Percentiles rank a stretch among this genome's conserved stretches.
Conservation (phyloP, 2,113 vertebrate species). For the Manacus vitellinus region DNA sequence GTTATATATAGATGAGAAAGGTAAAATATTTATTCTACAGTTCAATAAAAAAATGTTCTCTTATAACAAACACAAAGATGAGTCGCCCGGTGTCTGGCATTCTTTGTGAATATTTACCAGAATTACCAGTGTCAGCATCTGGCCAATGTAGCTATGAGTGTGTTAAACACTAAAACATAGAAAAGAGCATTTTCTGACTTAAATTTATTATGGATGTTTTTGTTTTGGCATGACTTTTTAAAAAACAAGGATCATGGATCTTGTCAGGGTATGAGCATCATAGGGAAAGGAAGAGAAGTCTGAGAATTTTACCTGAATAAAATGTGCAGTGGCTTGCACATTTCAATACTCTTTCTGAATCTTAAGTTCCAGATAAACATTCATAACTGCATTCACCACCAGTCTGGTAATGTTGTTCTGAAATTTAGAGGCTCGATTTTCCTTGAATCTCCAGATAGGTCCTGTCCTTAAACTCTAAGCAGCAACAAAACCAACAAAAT, state of each 20-base stretch:
- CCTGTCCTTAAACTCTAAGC: neutral
- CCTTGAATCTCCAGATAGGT: neutral
- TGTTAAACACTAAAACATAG: neutral
- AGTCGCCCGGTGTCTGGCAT: fast-evolving
- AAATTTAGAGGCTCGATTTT: neutral
- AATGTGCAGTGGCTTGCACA: neutral
- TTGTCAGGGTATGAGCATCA: neutral
- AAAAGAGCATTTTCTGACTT: neutral
- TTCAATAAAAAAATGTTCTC: neutral
- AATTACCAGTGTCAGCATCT: neutral
- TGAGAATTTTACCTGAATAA: neutral
- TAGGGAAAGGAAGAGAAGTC: neutral
- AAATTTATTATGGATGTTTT: neutral
- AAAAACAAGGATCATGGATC: neutral
- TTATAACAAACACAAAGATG: neutral
- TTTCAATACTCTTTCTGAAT: neutral
- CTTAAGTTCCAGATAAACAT: neutral
- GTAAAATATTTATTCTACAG: neutral
- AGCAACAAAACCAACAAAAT: neutral
- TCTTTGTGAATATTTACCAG: neutral
- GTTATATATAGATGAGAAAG: neutral
- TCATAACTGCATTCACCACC: neutral
- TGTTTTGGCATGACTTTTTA: neutral
- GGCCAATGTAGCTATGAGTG: neutral
- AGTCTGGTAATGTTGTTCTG: neutral